Evolutionary conservation across 2,113 vertebrate species (phyloP), one percentile per base, ranked within the genome.

Genomic region (Morone saxatilis): DNA sequence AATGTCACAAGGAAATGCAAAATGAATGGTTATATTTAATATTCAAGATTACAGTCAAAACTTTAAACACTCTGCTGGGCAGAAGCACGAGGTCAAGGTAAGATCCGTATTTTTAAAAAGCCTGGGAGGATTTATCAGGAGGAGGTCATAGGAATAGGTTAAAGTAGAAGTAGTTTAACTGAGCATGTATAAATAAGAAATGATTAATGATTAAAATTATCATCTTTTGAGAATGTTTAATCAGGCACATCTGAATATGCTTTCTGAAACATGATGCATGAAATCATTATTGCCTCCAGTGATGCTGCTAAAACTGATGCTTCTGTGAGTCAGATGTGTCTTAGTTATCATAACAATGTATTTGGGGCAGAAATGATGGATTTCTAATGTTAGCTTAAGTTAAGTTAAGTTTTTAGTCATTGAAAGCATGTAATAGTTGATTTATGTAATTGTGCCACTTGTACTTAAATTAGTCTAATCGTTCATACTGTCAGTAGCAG

Each of bases 241-340:
- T 78, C 19, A 75, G 53, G 80, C 40, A n/a, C 25, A 59, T 81
- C 20, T 63, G 72, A 85, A 69, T 77, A 40, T 80, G 31, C 69
- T 83, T 86, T 74, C 41, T 60, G 84, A 83, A 88, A 84, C 59
- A 45, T 11, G 47, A 51, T 76, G 69, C 45, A 69, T 75, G 43
- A 88, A 87, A 84, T 88, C 38, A 47, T 75, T 73, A 78, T 40
- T 79, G 53, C 66, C 62, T 31, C 57, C 3, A 60, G 57, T 77
- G 40, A 84, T 40, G 67, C 67, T 61, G 50, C 73, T 67, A n/a
- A 71, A 70, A 77, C 47, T 25, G 4, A 51, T 40, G 43, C 41
- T 47, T 41, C 14, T 77, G 22, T 72, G 68, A 73, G 22, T 76
- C 70, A 78, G 17, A 71, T 50, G 17, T 8, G 3, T 54, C 16